A percentile compares a stretch with the other conserved stretches of the same genome.
phyloP scores from a whole-genome alignment of 2,113 vertebrate genomes.

The Thomomys bottae region DNA sequence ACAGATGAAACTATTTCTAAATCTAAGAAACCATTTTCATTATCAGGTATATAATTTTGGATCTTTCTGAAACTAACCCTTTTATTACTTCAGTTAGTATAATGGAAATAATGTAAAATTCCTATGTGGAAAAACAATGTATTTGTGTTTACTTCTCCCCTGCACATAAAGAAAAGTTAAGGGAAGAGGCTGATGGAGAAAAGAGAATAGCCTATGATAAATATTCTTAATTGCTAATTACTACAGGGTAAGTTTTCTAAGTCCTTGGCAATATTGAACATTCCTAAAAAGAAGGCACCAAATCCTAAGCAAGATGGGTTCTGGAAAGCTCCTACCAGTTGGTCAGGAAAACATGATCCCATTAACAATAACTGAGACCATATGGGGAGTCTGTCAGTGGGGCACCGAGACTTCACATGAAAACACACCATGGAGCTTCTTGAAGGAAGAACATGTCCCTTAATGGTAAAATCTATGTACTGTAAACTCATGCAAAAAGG shows the following conservation, averaged over 20 bases:
- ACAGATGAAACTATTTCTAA: constrained; percentile 68
- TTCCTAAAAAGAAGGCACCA: background rate
- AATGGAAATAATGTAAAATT: constrained; percentile 33
- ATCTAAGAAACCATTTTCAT: constrained; percentile 52
- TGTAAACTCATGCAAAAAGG: background rate
- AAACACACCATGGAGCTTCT: background rate
- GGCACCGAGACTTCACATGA: background rate
- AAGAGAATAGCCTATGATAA: background rate
- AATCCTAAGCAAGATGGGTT: background rate
- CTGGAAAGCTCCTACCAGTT: background rate
- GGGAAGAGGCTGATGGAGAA: background rate
- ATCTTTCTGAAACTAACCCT: constrained; percentile 40
- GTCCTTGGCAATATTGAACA: background rate
- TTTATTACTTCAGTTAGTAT: constrained; percentile 5
- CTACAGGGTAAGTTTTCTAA: background rate
- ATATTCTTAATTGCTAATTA: background rate
- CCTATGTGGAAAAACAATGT: background rate
- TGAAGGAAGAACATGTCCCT: background rate
- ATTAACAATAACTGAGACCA: background rate
- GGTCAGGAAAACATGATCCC: background rate
- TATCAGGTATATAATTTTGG: constrained; percentile 16
- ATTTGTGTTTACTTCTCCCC: background rate
- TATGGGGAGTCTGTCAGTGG: background rate
- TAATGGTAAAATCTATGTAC: background rate
- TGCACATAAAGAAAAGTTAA: background rate